phyloP scores from a whole-genome alignment of 2,888 invertebrate genomes.

The Therioaphis trifolii region DNA sequence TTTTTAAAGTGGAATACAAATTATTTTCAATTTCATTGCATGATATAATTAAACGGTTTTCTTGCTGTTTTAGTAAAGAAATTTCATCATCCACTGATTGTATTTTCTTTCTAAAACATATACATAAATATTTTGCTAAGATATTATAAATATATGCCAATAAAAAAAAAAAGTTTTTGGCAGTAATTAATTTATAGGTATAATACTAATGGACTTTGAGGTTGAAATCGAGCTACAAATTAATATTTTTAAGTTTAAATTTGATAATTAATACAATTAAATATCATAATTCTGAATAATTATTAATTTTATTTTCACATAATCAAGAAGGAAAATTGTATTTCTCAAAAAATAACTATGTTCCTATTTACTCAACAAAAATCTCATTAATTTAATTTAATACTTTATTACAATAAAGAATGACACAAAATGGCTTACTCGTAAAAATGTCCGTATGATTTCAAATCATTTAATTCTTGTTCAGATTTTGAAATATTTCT shows the following conservation, averaged over 20 bases:
- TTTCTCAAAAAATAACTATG: too few relatives aligned
- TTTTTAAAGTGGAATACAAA: background rate
- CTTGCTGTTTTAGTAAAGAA: constrained; percentile 11
- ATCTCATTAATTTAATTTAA: too few relatives aligned
- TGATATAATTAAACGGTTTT: background rate
- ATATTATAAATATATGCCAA: background rate
- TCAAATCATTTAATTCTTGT: constrained; percentile 40
- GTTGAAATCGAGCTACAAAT: too few relatives aligned
- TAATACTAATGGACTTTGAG: background rate
- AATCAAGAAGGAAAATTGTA: too few relatives aligned
- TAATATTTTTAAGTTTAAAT: too few relatives aligned
- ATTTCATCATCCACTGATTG: constrained; percentile 2
- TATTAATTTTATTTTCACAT: background rate
- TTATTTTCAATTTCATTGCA: background rate
- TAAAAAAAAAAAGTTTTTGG: background rate
- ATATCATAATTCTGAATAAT: background rate
- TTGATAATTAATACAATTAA: too few relatives aligned
- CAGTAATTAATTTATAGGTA: background rate
- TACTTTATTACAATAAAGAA: too few relatives aligned
- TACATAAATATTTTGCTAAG: background rate
- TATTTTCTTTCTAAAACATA: constrained; percentile 22
- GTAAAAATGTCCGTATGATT: constrained; percentile 2
- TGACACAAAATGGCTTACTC: background rate
- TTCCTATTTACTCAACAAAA: too few relatives aligned
- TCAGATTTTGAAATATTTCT: constrained; percentile 38